Evolutionary conservation across 2,113 vertebrate genomes (phyloP), one percentile per base, ranked within the genome.

Genomic region (Phyllostomus hastatus): DNA sequence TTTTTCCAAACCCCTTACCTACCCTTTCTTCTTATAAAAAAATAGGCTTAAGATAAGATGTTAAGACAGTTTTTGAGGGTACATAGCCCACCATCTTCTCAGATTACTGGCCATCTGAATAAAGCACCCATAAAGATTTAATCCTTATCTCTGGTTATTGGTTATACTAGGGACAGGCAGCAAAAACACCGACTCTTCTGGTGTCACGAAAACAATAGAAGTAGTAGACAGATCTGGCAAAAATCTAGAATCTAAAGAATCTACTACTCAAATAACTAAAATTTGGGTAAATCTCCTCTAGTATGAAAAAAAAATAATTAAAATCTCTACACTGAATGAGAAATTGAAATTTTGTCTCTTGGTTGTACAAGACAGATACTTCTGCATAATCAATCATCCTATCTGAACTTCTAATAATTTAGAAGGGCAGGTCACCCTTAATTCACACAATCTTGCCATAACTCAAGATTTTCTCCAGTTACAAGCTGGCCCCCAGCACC

Each of bases 251-350:
- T 31, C 59, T 64, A 31, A 64, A 28, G 26, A 64, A 64, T 41
- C 38, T 73, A 59, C 57, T 64, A 90, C 7, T 90, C 41, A 69
- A 97, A 94, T 85, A 20, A 90, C 22, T 83, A 78, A 87, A 73
- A 59, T 59, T 41, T 88, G 26, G 31, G 16, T 16, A 95, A 91
- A 31, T 46, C 28, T 50, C 26, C 28, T 50, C 26, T 69, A 80
- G 28, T 20, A 35, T 46, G 43, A 28, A 67, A 78, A 52, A 66
- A 78, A n/a, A 8, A 43, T 11, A 22, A 33, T 73, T 73, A 54
- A 86, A 66, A 81, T 46, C 52, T 90, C 79, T 89, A 66, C 4
- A 35, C 15, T 81, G 7, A 3, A 70, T 61, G 22, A 93, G 61
- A 41, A 80, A 93, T 38, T 92, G 28, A 86, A 95, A 69, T 75